Conservation (phyloP, 2,888 invertebrate species). For the Acrobasis repandana region DNA sequence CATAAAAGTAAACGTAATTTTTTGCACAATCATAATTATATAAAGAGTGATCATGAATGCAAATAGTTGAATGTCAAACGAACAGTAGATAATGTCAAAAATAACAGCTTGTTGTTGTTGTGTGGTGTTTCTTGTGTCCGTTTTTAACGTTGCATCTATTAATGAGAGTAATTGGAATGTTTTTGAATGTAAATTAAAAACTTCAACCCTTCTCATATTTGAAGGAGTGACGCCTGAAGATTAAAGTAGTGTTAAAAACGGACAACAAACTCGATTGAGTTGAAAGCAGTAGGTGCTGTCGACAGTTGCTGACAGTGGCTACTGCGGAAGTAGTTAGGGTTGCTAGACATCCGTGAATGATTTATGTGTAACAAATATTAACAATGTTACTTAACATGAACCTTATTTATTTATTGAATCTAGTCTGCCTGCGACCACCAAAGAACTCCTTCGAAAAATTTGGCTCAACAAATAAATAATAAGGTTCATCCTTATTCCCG, state of each 20-base stretch:
- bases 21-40: background rate
- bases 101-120: conserved; percentile 21
- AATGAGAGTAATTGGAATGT: background rate
- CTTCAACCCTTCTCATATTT: background rate
- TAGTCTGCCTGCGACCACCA: too few relatives aligned
- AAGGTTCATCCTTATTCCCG: too few relatives aligned
- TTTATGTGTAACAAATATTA: too few relatives aligned
- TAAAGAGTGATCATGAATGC: background rate
- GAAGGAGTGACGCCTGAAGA: too few relatives aligned
- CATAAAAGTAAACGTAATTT: background rate
- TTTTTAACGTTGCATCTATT: background rate
- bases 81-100: background rate
- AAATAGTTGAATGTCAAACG: background rate
- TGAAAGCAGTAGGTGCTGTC: background rate
- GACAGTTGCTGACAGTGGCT: background rate
- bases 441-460: too few relatives aligned
- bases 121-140: background rate
- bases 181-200: background rate
- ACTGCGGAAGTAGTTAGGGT: too few relatives aligned
- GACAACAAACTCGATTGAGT: background rate
- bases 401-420: too few relatives aligned
- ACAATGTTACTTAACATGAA: too few relatives aligned
- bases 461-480: too few relatives aligned
- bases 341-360: too few relatives aligned
- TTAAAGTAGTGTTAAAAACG: background rate